These are phyloP conservation scores for Clarias gariepinus DNA, from an alignment of 2,113 vertebrate genomes.

Conservation along the genomic window DNA sequence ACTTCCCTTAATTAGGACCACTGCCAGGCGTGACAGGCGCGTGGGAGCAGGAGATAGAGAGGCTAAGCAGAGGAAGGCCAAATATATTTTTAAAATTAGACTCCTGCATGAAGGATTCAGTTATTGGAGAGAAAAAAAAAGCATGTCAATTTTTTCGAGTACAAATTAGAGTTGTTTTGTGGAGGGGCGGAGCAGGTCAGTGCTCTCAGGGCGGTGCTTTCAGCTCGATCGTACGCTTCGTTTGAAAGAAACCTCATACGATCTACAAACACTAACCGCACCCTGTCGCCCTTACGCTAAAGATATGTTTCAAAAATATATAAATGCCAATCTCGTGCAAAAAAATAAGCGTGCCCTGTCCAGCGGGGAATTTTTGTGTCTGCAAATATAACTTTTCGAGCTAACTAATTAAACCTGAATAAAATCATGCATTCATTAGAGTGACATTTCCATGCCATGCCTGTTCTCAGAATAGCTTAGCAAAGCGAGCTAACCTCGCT, in stretches of 20 bases:
- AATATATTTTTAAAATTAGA: slow-evolving; percentile 44
- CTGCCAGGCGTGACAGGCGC: slow-evolving; percentile 45
- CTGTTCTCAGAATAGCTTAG: too few species aligned
- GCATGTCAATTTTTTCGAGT: background rate
- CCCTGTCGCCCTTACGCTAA: background rate
- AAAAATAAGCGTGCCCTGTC: background rate
- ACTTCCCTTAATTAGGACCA: slow-evolving; percentile 53
- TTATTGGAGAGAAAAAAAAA: background rate
- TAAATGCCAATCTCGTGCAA: background rate
- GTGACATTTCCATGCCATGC: background rate
- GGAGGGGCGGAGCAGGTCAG: background rate
- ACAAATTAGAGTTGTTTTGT: background rate
- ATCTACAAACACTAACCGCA: background rate
- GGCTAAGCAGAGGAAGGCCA: slow-evolving; percentile 26
- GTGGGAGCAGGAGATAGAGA: slow-evolving; percentile 40
- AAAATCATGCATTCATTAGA: background rate
- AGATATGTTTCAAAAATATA: background rate
- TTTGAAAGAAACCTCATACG: background rate
- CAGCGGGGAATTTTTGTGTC: too few species aligned
- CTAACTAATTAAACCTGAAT: background rate
- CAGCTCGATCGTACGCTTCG: too few species aligned
- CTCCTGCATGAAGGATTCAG: slow-evolving; percentile 30
- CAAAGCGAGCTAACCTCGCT: background rate
- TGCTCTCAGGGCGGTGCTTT: background rate
- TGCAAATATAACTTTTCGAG: background rate